These are phyloP conservation scores for Megaceryle alcyon DNA, from an alignment of 2,797 vertebrate genomes.

Conservation along the genomic window DNA sequence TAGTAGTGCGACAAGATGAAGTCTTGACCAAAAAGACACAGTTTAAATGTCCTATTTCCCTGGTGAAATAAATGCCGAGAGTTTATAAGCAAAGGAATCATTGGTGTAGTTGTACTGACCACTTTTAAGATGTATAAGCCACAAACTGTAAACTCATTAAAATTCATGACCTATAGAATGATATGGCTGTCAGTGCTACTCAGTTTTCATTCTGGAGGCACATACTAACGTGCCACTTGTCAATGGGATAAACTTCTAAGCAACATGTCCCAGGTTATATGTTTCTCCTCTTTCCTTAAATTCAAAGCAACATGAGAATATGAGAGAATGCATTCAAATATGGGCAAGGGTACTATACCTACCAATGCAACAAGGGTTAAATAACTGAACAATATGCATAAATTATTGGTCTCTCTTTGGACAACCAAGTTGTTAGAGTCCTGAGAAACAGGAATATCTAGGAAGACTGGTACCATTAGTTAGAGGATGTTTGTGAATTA, in stretches of 20 bases:
- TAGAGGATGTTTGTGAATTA: neutral
- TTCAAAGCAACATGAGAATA: neutral
- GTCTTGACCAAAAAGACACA: neutral
- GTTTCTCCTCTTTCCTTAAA: neutral
- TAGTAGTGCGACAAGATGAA: neutral
- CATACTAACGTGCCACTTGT: neutral
- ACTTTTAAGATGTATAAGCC: neutral
- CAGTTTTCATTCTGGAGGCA: neutral
- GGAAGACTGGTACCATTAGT: neutral
- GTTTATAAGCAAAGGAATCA: neutral
- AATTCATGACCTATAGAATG: neutral
- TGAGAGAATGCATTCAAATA: neutral
- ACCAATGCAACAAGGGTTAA: neutral
- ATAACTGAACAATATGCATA: neutral
- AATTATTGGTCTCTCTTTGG: neutral
- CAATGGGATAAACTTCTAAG: neutral
- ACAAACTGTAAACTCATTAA: neutral
- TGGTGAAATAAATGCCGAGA: neutral
- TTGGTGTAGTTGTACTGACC: neutral
- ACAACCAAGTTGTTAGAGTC: neutral
- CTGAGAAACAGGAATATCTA: neutral
- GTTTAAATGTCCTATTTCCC: neutral
- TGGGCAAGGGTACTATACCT: neutral
- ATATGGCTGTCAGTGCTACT: neutral
- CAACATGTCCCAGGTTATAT: neutral